phyloP scores from a whole-genome alignment of 2,888 invertebrate species.

The Rhodophaea formosa region DNA sequence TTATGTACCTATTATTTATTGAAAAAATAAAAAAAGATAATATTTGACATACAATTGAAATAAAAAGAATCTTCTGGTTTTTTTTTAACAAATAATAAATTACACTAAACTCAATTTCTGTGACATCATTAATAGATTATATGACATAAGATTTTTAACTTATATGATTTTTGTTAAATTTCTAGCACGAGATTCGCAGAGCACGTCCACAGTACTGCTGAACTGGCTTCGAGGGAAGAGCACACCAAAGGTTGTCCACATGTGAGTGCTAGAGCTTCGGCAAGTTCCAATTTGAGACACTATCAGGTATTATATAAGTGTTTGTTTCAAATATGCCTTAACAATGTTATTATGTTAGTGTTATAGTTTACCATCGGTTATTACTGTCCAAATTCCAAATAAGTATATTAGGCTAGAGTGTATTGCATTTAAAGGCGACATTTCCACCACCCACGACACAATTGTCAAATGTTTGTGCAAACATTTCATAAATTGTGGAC shows the following conservation, averaged over 20 bases:
- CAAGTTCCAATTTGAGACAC: background rate
- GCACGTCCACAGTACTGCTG: constrained; percentile 88
- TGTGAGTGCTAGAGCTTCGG: constrained; percentile 49
- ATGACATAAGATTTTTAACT: too few relatives aligned
- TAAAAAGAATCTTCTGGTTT: too few relatives aligned
- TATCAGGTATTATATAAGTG: background rate
- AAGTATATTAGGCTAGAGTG: constrained; percentile 8
- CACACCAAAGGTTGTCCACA: constrained; percentile 82
- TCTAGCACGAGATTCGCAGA: constrained; percentile 89
- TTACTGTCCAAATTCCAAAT: constrained; percentile 27
- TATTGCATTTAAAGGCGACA: constrained; percentile 45
- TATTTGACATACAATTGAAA: too few relatives aligned
- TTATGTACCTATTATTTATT: too few relatives aligned
- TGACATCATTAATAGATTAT: too few relatives aligned
- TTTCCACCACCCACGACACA: constrained; percentile 50
- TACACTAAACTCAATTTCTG: too few relatives aligned
- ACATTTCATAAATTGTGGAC: constrained; percentile 51
- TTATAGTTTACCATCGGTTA: constrained; percentile 18
- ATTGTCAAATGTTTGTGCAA: constrained; percentile 53
- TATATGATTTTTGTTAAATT: constrained; percentile 35
- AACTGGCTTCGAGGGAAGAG: constrained; percentile 92
- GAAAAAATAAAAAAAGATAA: too few relatives aligned
- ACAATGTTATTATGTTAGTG: background rate
- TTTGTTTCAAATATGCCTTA: background rate
- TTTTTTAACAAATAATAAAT: too few relatives aligned